These are phyloP conservation scores for Melospiza melodia DNA, from an alignment of 2,113 vertebrate genomes.

Conservation along the genomic window DNA sequence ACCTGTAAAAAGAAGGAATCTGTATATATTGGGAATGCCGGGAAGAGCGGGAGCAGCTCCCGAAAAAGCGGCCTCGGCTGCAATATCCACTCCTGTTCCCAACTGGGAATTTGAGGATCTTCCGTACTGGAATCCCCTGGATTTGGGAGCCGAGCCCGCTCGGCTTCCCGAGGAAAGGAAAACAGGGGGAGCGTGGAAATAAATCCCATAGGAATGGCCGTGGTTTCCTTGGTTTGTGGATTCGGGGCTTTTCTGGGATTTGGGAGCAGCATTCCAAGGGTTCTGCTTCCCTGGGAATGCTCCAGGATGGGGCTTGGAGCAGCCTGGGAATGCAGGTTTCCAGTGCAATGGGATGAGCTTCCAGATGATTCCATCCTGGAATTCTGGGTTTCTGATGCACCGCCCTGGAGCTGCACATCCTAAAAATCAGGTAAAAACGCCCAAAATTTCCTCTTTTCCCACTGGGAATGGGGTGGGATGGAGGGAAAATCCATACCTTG, in stretches of 20 bases:
- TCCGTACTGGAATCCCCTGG: background rate
- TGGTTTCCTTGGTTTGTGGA: background rate
- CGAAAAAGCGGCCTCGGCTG: background rate
- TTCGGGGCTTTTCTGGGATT: background rate
- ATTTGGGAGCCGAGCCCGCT: background rate
- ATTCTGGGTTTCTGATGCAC: background rate
- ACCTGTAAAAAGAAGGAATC: constrained; percentile 74
- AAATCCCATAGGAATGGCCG: background rate
- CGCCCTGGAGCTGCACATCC: background rate
- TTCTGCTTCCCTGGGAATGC: background rate
- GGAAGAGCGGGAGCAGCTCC: constrained; percentile 37
- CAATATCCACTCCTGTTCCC: background rate
- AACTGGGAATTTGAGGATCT: background rate
- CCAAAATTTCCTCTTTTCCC: background rate
- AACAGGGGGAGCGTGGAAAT: background rate
- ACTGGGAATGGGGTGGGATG: fast-evolving
- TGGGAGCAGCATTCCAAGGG: background rate
- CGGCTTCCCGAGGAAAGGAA: background rate
- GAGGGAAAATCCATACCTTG: background rate
- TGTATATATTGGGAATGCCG: constrained; percentile 76
- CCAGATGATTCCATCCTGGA: background rate
- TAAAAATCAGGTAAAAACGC: background rate
- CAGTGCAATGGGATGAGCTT: background rate
- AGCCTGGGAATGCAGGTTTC: background rate
- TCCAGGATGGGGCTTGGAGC: background rate